phyloP scores from a whole-genome alignment of 2,113 vertebrate genomes.

The Tursiops truncatus region DNA sequence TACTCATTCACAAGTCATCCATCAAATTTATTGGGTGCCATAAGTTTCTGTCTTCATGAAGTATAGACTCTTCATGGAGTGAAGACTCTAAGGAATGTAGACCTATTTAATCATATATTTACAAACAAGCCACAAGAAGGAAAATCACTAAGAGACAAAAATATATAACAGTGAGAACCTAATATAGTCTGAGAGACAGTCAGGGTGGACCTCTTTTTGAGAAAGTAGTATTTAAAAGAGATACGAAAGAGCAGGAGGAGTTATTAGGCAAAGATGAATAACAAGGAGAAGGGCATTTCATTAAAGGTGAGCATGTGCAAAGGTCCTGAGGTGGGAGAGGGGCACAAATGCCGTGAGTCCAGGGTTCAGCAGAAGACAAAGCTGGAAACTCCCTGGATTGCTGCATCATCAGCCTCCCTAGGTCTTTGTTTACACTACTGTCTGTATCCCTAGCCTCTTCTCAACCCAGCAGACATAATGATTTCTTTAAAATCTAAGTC shows the following conservation, averaged over 20 bases:
- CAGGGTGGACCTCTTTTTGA: not conserved
- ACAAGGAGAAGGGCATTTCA: not conserved
- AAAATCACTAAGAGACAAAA: not conserved
- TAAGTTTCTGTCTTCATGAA: not conserved
- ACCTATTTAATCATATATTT: not conserved
- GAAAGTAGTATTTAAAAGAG: not conserved
- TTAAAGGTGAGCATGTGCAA: not conserved
- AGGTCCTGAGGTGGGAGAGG: no score
- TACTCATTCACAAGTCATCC: not conserved
- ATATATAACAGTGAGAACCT: not conserved
- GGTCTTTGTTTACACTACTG: not conserved
- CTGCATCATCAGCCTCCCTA: accelerated
- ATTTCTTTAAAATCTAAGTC: not conserved
- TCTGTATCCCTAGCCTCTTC: not conserved
- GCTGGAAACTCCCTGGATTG: not conserved
- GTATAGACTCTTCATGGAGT: not conserved
- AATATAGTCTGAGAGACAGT: not conserved
- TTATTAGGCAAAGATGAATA: not conserved
- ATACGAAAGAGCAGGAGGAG: not conserved
- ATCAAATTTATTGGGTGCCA: not conserved
- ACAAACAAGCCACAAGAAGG: not conserved
- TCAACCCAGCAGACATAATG: not conserved
- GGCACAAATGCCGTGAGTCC: not conserved
- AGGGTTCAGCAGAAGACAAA: not conserved
- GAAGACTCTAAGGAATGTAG: not conserved